A percentile compares a stretch with the other conserved stretches of the same genome.
phyloP scores from a whole-genome alignment of 2,888 invertebrate genomes.

The Lithophane semibrunnea region DNA sequence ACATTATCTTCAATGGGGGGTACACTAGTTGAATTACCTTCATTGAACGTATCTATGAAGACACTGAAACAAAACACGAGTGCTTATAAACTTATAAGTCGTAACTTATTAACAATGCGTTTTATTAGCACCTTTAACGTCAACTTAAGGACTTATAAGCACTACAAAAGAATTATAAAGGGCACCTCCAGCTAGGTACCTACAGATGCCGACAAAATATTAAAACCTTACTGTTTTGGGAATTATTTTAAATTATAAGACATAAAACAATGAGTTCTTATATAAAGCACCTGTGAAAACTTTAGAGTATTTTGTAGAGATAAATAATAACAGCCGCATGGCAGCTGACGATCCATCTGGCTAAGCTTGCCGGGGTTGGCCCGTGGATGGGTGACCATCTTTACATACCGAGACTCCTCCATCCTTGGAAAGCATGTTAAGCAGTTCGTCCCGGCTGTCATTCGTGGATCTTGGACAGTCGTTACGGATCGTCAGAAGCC shows the following conservation, averaged over 20 bases:
- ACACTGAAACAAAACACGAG: constrained; percentile 4
- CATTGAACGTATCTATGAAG: background rate
- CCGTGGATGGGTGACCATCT: too few relatives aligned
- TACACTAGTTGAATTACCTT: background rate
- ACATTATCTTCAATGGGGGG: background rate
- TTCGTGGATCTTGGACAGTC: too few relatives aligned
- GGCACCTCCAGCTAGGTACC: background rate
- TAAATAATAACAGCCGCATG: too few relatives aligned
- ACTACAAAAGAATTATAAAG: constrained; percentile 14
- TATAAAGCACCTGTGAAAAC: background rate
- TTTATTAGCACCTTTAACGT: constrained; percentile 19
- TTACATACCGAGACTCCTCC: too few relatives aligned
- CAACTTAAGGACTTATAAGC: background rate
- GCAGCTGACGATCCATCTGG: too few relatives aligned
- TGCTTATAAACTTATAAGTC: background rate
- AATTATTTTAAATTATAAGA: too few relatives aligned
- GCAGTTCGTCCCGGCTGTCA: too few relatives aligned
- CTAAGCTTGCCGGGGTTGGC: too few relatives aligned
- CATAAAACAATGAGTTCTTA: background rate
- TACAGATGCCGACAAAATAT: background rate
- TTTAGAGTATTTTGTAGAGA: background rate
- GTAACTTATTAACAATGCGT: constrained; percentile 6
- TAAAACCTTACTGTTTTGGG: too few relatives aligned
- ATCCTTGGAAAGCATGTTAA: too few relatives aligned
- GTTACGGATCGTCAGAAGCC: too few relatives aligned